Base-by-base conservation (phyloP, 2,888 invertebrate genomes). In the Seira sanloemensis region DNA sequence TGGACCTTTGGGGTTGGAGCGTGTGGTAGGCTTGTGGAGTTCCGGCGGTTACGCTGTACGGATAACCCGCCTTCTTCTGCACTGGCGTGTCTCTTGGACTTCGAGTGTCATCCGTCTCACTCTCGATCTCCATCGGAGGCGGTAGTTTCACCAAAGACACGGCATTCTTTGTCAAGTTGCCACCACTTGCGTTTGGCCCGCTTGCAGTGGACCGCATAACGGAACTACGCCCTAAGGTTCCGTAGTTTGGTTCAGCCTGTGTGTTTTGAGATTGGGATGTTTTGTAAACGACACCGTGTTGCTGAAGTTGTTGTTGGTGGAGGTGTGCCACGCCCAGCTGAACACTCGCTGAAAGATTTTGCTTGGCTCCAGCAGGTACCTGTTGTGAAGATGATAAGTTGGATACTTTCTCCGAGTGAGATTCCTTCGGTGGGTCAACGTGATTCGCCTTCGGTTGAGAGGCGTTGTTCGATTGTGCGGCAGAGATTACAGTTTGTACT, bases 81-180 rank as follows among this genome's bases (percentile, higher is more conserved):
- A 86, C 94, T 94, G 79, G 90, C 81, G 88, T 90, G 88, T 84
- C 90, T 84, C 50, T 93, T 93, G 90, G 87, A 75, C 88, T 89
- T 25, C 86, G 84, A 58, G 77, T 86, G 23, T 89, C 88, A 67
- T 89, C 89, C 18, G 88, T 88, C 78, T 89, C 89, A 77, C 88
- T 88, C 62, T 89, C 89, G 71, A 87, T 86, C 72, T 95, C 95
- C 84, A 95, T 92, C 18, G 97, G 96, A 12, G 96, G 96, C 71
- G 96, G 96, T 78, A 97, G 92, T 90, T 95, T 95, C 12, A 95
- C 95, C 84, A 96, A 92, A 73, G 95, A 94, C 37, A 94, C 95
- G 5, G 95, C 95, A 88, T 94, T 94, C 86, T 95, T 93, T 16
- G 94, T 94, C 2, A 94, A 91, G 12, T 92, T 87, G 12, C 86